Base-by-base conservation (phyloP, 1,140 invertebrate species). In the Bombus sylvicola region DNA sequence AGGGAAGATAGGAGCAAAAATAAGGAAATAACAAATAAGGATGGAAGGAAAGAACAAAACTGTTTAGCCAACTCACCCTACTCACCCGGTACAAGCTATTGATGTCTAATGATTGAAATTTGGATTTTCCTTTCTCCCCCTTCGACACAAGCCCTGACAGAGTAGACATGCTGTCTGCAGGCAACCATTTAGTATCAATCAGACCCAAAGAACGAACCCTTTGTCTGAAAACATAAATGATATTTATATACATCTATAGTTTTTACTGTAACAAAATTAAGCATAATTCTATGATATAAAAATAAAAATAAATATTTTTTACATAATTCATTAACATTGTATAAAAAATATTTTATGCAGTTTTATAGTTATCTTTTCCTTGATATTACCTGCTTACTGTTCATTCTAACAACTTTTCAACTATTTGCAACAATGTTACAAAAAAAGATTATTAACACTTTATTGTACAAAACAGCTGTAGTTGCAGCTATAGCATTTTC, bases 51-150 rank as follows among this genome's bases (percentile, higher is more conserved):
- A 59, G 37, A 2, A 25, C 0, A 77, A 75, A 87, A 89, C 57
- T 43, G 0, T 57, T 74, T 86, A 59, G 15, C n/a, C 75, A 91
- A 97, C 97, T 96, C 95, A 98, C 97, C 96, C 97, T 97, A 95
- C 96, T 97, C 94, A 97, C 97, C 96, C 98, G 98, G 96, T 99
- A 99, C 95, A 99, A 97, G 96, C 96, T 98, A 97, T 99, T 99
- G 97, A 99, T 99, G 96, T 99, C 98, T 96, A 99, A 97, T 95
- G 98, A 97, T 96, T 98, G 98, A 96, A 97, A 99, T 97, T 98
- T 99, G 95, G 97, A 97, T 97, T 98, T 99, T 96, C 97, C 97
- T 97, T 98, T 98, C 97, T 98, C 98, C 97, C 97, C 98, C 97
- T 97, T 97, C 95, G 96, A 96, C 96, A 96, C 96, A 96, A 97